phyloP scores from a whole-genome alignment of 1,140 invertebrate genomes.

The Atta cephalotes region DNA sequence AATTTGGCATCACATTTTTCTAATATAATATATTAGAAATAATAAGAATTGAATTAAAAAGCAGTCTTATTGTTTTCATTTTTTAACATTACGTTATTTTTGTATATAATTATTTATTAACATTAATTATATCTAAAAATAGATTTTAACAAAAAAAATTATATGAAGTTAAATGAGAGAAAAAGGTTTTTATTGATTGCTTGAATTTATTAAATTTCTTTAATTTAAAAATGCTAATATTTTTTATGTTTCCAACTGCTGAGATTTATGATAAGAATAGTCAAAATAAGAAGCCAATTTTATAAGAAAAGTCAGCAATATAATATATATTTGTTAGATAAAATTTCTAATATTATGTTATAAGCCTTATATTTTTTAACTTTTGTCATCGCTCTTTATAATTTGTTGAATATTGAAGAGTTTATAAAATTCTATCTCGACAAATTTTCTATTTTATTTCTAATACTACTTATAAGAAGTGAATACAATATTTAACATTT shows the following conservation, averaged over 20 bases:
- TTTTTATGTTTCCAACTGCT: neutral
- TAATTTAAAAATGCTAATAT: neutral
- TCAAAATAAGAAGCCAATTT: neutral
- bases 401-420: neutral
- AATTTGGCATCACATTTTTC: neutral
- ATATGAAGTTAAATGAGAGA: neutral
- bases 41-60: neutral
- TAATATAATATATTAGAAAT: no score
- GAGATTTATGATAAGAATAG: no score
- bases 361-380: neutral
- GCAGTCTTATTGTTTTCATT: neutral
- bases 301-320: neutral
- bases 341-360: neutral
- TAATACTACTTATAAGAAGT: neutral
- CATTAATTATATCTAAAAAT: neutral
- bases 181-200: neutral
- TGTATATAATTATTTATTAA: neutral
- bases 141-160: slow-evolving; percentile 11
- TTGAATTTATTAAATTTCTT: slow-evolving; percentile 1
- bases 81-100: neutral
- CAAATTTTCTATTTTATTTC: neutral
- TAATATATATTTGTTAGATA: neutral
- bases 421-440: neutral
- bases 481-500: slow-evolving; percentile 32
- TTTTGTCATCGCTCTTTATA: neutral